These are phyloP conservation scores for Agriopis aurantiaria DNA, from an alignment of 2,888 invertebrate species.

Conservation along the genomic window DNA sequence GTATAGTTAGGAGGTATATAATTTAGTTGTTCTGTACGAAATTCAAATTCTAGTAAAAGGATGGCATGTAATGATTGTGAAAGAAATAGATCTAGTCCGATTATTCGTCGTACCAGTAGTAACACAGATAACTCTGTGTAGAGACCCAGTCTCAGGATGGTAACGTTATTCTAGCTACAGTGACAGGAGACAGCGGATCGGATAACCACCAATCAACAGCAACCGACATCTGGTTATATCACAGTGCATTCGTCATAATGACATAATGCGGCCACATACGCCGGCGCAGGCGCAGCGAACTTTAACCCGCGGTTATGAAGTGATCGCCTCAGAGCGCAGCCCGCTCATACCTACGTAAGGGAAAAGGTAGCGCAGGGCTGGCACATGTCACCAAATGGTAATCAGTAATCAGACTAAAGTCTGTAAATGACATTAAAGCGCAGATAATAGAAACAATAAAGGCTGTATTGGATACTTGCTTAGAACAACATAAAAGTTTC, in stretches of 20 bases:
- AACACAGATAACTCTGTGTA: no score
- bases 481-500: no score
- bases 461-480: no score
- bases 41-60: no score
- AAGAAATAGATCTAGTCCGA: no score
- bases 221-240: conserved; percentile 23
- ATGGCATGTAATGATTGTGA: no score
- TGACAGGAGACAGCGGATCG: not conserved
- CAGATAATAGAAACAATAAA: no score
- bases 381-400: not conserved
- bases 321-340: not conserved
- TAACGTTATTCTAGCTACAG: not conserved
- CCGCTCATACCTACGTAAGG: not conserved
- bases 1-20: no score
- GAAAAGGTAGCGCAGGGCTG: not conserved
- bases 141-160: no score
- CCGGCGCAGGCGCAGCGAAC: conserved; percentile 8
- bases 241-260: conserved; percentile 36
- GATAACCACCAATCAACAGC: not conserved
- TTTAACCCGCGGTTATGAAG: not conserved
- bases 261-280: conserved; percentile 26
- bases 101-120: no score
- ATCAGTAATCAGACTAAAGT: not conserved
- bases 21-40: no score
- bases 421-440: no score